Percentiles rank a stretch among this genome's conserved stretches.
Conservation (phyloP, 2,888 invertebrate genomes). For the Tetrapedia diversipes region DNA sequence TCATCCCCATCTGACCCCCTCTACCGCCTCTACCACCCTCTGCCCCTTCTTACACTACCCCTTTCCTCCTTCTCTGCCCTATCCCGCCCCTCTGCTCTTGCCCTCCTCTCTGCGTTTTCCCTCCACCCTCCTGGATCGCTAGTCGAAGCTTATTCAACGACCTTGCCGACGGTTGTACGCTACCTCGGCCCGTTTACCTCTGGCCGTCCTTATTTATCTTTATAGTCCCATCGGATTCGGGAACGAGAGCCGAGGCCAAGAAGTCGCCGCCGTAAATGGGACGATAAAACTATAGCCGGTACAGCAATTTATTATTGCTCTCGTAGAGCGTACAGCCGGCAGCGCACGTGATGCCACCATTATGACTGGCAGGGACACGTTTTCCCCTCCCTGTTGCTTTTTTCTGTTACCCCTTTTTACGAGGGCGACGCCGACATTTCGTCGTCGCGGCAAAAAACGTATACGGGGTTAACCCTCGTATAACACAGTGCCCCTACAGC, state of each 20-base stretch:
- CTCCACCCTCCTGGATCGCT: background rate
- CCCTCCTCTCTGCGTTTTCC: no score
- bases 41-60: no score
- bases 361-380: constrained; percentile 37
- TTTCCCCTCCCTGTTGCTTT: no score
- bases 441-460: constrained; percentile 54
- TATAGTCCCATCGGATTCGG: constrained; percentile 67
- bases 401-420: constrained; percentile 42
- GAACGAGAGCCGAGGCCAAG: constrained; percentile 47
- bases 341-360: constrained; percentile 60
- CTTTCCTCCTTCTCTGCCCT: no score
- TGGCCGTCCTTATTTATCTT: constrained; percentile 66
- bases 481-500: no score
- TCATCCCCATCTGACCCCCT: no score
- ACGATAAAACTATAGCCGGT: constrained; percentile 68
- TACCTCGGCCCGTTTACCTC: constrained; percentile 44
- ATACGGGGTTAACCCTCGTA: no score
- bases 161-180: constrained; percentile 31
- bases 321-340: constrained; percentile 31
- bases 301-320: constrained; percentile 68
- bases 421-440: constrained; percentile 55
- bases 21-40: no score
- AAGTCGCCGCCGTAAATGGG: constrained; percentile 59
- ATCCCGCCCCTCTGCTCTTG: no score
- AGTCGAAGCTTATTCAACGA: constrained; percentile 48